A percentile compares a stretch with the other conserved stretches of the same genome.
phyloP scores from a whole-genome alignment of 2,113 vertebrate genomes.

The Trachemys scripta region DNA sequence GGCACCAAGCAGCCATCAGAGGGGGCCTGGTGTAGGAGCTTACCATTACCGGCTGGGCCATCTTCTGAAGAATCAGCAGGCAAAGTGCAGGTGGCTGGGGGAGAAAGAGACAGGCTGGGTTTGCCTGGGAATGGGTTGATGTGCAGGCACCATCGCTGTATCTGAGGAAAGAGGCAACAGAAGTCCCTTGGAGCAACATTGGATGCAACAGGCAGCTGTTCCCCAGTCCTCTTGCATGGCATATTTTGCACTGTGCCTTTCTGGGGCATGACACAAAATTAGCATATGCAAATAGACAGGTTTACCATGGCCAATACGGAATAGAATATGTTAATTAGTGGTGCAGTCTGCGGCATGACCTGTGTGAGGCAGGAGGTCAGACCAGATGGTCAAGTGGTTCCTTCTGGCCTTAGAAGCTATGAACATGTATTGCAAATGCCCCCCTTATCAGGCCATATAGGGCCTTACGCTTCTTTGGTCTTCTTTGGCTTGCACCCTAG shows the following conservation, averaged over 20 bases:
- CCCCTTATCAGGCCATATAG: not conserved
- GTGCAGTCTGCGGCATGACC: not conserved
- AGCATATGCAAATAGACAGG: not conserved
- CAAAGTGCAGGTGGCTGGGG: not conserved
- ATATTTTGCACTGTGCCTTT: accelerated
- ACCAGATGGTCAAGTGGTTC: not conserved
- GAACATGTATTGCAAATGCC: not conserved
- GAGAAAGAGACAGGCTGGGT: not conserved
- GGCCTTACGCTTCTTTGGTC: not conserved
- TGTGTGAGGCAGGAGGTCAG: not conserved
- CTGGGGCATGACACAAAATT: not conserved
- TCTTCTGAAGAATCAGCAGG: not conserved
- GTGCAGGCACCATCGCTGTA: accelerated
- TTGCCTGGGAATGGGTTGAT: not conserved
- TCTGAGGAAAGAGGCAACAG: not conserved
- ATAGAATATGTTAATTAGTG: not conserved
- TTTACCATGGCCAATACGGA: too few relatives aligned
- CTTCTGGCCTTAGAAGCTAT: not conserved
- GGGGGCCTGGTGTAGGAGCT: not conserved
- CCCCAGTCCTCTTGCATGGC: not conserved
- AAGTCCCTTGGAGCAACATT: not conserved
- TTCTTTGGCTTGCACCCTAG: not conserved
- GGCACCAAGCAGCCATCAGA: not conserved
- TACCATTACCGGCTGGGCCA: not conserved
- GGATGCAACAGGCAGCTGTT: not conserved